Percentiles rank a stretch among this genome's conserved stretches.
Conservation (phyloP, 1,140 invertebrate genomes). For the Ruditapes philippinarum region DNA sequence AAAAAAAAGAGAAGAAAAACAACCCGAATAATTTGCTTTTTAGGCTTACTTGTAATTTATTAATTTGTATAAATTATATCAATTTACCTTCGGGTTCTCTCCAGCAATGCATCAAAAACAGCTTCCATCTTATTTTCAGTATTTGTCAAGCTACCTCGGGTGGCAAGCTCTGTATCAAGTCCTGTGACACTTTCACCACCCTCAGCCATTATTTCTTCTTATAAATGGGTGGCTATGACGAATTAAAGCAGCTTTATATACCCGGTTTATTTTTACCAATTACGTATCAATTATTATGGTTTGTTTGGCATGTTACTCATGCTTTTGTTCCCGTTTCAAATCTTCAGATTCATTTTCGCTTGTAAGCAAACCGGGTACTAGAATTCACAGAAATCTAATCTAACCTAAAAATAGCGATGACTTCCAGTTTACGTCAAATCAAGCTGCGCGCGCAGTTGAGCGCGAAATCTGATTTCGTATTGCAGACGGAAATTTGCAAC, state of each 20-base stretch:
- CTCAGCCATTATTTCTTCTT: conserved; percentile 41
- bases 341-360: not conserved
- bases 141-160: not conserved
- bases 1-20: too few species aligned
- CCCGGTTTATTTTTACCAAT: conserved; percentile 49
- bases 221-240: not conserved
- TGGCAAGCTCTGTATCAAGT: not conserved
- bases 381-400: not conserved
- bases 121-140: conserved; percentile 31
- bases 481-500: conserved; percentile 12
- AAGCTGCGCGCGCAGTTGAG: not conserved
- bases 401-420: conserved; percentile 6
- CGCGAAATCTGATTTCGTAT: not conserved
- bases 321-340: not conserved
- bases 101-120: conserved; percentile 14
- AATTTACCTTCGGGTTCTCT: conserved; percentile 56
- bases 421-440: not conserved
- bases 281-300: not conserved
- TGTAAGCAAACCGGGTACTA: not conserved
- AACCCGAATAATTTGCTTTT: too few species aligned
- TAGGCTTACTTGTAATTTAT: too few species aligned
- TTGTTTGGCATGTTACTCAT: not conserved
- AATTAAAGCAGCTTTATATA: not conserved
- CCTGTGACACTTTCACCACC: not conserved
- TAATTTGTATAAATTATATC: too few species aligned